Evolutionary conservation across 2,797 vertebrate genomes (phyloP).

Genomic region (Pampus argenteus): DNA sequence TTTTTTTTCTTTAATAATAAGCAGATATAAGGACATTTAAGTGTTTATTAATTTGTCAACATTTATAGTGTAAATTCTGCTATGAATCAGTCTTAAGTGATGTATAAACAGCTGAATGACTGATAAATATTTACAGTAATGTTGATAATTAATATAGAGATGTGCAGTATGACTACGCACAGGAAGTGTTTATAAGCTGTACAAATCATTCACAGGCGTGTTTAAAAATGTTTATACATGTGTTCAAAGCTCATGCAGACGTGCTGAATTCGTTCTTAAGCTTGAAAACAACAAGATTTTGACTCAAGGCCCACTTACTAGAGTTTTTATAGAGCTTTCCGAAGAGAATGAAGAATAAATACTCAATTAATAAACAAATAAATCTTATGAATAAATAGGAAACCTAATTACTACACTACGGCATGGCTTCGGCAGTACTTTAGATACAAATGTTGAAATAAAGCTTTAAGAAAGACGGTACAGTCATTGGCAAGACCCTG

Average conservation of each 20-base stretch:
- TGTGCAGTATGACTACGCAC: not conserved
- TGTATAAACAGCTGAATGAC: not conserved
- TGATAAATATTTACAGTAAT: not conserved
- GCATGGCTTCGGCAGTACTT: not conserved
- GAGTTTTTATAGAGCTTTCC: not conserved
- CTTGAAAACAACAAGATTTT: no score
- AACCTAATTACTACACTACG: not conserved
- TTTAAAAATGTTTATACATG: not conserved
- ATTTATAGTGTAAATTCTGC: not conserved
- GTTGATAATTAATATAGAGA: not conserved
- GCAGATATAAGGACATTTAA: not conserved
- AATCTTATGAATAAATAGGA: no score
- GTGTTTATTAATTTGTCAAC: not conserved
- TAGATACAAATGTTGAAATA: constrained; percentile 2
- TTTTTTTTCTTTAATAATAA: not conserved
- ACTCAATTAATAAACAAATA: not conserved
- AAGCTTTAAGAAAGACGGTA: not conserved
- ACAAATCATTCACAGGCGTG: no score
- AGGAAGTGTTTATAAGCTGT: no score
- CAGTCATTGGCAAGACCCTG: not conserved
- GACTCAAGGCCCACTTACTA: no score
- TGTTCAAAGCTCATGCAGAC: no score
- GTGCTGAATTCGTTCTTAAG: no score
- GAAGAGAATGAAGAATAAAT: not conserved
- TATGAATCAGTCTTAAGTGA: not conserved